Base-by-base conservation (phyloP, 2,888 invertebrate species). In the Caenorhabditis sp. region DNA sequence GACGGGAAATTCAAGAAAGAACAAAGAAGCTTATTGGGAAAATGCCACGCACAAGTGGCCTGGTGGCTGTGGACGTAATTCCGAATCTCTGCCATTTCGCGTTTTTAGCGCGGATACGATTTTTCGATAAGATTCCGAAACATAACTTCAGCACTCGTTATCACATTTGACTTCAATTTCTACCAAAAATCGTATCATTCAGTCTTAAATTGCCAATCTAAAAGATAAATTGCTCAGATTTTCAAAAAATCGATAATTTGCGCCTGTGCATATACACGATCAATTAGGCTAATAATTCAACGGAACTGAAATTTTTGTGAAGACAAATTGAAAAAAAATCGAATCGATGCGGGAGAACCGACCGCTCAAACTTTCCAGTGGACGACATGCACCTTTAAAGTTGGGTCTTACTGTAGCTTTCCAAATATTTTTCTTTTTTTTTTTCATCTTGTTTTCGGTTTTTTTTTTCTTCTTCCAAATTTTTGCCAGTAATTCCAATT, bases 1-100 rank as follows among this genome's bases (percentile, higher is more conserved):
- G 28, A 24, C 2, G 3, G 8, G 8, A 26, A 26, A 54, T 19
- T 10, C 22, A 14, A n/a, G 41, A 31, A 19, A 7, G 22, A 54
- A 31, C 19, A 56, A 54, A 64, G 16, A 24, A 41, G 22, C 44
- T 19, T 51, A 26, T 22, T 26, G 19, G 41, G 31, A 63, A 51
- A 24, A 47, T 72, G 75, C 76, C 81, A 82, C 81, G 76, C 69
- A 75, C 26, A 35, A 12, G 38, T 59, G 73, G 73, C 61, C 68
- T n/a, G 10, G 58, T 10, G 19, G 10, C 12, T 6, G 35, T 31
- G 68, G 80, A n/a, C 41, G 41, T 47, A 14, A 14, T 49, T 41
- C 31, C n/a, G 12, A 44, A 64, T 49, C 58, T 74, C 69, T 69
- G 56, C 69, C 74, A 80, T 68, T 26, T 66, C 31, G 10, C 26